Percentiles rank a stretch among this genome's conserved stretches.
Conservation (phyloP, 2,888 invertebrate genomes). For the Melieria picta region DNA sequence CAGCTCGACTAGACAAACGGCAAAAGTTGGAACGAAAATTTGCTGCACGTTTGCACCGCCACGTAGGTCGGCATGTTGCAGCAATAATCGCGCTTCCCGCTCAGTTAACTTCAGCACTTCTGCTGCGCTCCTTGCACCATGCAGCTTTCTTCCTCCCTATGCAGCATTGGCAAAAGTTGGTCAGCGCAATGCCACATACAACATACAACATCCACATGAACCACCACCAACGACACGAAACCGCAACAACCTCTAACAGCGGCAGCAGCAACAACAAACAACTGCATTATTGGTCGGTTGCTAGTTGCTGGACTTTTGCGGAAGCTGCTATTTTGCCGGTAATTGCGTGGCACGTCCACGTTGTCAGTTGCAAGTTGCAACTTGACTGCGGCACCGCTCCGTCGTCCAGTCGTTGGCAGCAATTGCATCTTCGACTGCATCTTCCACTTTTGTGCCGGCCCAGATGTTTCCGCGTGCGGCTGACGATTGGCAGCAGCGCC, state of each 20-base stretch:
- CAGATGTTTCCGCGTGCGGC: slow-evolving; percentile 1
- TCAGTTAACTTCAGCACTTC: neutral
- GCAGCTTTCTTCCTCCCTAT: slow-evolving; percentile 1
- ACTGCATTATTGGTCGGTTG: too few species aligned
- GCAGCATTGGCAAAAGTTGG: slow-evolving; percentile 1
- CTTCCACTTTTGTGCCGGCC: slow-evolving; percentile 3
- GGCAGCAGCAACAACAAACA: slow-evolving; percentile 1
- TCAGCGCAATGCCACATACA: neutral
- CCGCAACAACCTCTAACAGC: slow-evolving; percentile 3
- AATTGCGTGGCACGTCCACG: slow-evolving; percentile 38
- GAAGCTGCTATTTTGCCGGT: slow-evolving; percentile 48
- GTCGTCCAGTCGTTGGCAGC: neutral
- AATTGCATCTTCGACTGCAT: slow-evolving; percentile 1
- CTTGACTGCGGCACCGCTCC: slow-evolving; percentile 3
- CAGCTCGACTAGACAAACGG: neutral
- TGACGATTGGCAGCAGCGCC: neutral
- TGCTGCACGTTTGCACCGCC: neutral
- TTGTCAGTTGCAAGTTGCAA: neutral
- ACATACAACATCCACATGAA: slow-evolving; percentile 5
- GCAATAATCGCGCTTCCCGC: neutral
- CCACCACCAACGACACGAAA: neutral
- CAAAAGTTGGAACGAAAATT: neutral
- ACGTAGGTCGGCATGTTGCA: too few species aligned
- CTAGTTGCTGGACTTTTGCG: slow-evolving; percentile 37
- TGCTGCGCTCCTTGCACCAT: neutral